A percentile compares a stretch with the other conserved stretches of the same genome.
phyloP scores from a whole-genome alignment of 2,797 vertebrate species.

The Sebastes cheni region DNA sequence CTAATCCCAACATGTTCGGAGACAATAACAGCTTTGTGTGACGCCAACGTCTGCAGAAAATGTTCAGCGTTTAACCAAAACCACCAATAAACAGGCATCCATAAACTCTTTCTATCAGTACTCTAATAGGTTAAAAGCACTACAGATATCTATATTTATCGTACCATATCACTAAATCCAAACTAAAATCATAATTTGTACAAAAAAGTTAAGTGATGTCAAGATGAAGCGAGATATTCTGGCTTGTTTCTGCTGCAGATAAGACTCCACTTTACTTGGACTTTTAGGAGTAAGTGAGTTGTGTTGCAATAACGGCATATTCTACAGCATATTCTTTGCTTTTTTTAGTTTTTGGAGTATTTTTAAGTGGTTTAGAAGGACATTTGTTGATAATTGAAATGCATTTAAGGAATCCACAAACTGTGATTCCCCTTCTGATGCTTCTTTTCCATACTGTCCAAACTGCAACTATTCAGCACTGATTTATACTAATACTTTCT shows the following conservation, averaged over 20 bases:
- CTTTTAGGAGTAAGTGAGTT: conserved; percentile 6
- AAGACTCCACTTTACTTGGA: neutral
- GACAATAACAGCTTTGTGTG: conserved; percentile 5
- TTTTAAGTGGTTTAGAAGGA: conserved; percentile 2
- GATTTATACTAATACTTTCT: conserved; percentile 36
- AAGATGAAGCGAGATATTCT: neutral
- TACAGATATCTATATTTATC: neutral
- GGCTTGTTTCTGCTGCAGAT: conserved; percentile 8
- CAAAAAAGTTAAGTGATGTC: neutral
- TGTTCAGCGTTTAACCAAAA: neutral
- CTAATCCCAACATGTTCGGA: conserved; percentile 18
- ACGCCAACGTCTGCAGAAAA: conserved; percentile 11
- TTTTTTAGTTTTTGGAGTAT: neutral
- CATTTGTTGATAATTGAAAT: neutral
- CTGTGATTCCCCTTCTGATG: neutral
- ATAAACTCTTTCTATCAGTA: neutral
- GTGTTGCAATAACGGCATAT: neutral
- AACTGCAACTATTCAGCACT: conserved; percentile 6
- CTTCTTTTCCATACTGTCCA: neutral
- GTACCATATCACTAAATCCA: neutral
- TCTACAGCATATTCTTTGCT: neutral
- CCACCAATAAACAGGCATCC: neutral
- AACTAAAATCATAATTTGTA: neutral
- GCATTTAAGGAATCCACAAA: neutral
- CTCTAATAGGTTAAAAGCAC: neutral